Conservation (phyloP, 2,888 invertebrate species). For the Anaspis maculata region DNA sequence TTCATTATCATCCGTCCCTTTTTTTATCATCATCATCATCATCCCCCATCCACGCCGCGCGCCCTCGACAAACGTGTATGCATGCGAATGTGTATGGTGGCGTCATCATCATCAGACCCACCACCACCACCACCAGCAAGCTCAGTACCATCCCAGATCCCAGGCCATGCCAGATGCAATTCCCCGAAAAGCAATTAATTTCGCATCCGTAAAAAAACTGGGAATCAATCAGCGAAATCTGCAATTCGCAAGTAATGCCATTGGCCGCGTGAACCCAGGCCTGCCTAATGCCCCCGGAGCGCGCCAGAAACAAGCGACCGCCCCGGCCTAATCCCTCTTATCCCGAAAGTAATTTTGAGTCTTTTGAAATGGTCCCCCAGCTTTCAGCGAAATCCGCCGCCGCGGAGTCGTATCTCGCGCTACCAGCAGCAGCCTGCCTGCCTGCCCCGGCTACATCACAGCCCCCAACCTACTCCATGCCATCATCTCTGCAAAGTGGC, state of each 20-base stretch:
- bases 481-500: not conserved
- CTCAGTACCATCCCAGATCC: too few species aligned
- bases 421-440: constrained; percentile 22
- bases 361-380: constrained; percentile 49
- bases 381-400: constrained; percentile 39
- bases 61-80: too few species aligned
- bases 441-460: not conserved
- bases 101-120: too few species aligned
- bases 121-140: too few species aligned
- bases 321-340: constrained; percentile 53
- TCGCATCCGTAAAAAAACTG: constrained; percentile 2
- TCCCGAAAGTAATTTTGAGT: constrained; percentile 57
- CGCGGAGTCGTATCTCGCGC: constrained; percentile 37
- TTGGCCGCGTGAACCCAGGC: constrained; percentile 38
- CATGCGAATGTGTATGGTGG: too few species aligned
- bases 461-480: constrained; percentile 3
- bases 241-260: constrained; percentile 36
- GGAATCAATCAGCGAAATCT: constrained; percentile 35
- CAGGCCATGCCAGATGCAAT: too few species aligned
- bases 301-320: constrained; percentile 37
- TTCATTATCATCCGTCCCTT: too few species aligned
- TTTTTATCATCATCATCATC: too few species aligned
- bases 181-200: constrained; percentile 1
- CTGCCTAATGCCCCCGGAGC: constrained; percentile 36
- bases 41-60: too few species aligned